These are phyloP conservation scores for Eupsilia transversa DNA, from an alignment of 2,888 invertebrate species.

Conservation along the genomic window DNA sequence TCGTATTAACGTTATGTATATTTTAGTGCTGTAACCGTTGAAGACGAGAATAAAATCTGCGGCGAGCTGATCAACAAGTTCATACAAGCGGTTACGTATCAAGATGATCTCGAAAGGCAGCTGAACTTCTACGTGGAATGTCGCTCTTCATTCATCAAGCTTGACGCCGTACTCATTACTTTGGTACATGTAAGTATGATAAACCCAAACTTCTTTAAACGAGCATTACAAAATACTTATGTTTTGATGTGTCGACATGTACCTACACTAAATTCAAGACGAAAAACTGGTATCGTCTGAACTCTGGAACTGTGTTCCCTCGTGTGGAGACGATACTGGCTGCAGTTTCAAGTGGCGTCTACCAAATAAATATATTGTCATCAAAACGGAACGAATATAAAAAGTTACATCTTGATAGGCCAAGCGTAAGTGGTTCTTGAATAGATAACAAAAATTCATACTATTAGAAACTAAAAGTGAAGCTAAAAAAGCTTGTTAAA, in stretches of 20 bases:
- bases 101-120: slow-evolving; percentile 97
- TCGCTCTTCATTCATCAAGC: slow-evolving; percentile 96
- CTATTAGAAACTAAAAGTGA: background rate
- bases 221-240: too few relatives aligned
- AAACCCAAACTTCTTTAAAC: background rate
- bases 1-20: slow-evolving; percentile 56
- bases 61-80: slow-evolving; percentile 95
- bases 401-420: background rate
- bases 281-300: too few relatives aligned
- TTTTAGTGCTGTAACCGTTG: slow-evolving; percentile 95
- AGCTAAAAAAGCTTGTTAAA: slow-evolving; percentile 13
- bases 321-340: too few relatives aligned
- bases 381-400: background rate
- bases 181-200: slow-evolving; percentile 94
- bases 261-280: too few relatives aligned
- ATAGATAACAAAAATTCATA: background rate
- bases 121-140: slow-evolving; percentile 98
- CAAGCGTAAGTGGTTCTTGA: background rate
- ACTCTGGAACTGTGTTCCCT: too few relatives aligned
- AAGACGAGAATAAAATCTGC: slow-evolving; percentile 97
- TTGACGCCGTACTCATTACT: slow-evolving; percentile 96
- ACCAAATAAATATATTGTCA: background rate
- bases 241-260: too few relatives aligned
- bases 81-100: slow-evolving; percentile 95
- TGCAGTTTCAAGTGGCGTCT: background rate